phyloP scores from a whole-genome alignment of 2,888 invertebrate genomes.

The Trypoxylon attenuatum region DNA sequence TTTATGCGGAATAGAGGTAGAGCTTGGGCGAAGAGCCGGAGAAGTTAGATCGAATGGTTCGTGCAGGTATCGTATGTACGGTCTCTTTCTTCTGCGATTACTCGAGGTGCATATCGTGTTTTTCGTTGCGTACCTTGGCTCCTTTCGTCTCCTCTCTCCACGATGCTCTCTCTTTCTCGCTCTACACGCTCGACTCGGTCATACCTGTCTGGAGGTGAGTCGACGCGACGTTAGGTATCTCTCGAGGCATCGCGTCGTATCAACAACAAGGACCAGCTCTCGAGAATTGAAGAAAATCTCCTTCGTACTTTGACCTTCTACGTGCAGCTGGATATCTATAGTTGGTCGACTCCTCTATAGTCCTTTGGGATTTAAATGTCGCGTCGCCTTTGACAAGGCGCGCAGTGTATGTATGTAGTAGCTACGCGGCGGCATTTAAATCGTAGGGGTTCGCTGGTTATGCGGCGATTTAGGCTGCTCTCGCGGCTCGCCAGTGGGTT shows the following conservation, averaged over 20 bases:
- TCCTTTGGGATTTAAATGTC: constrained; percentile 22
- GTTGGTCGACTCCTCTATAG: no score
- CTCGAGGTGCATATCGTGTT: background rate
- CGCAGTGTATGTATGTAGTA: no score
- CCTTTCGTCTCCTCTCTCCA: constrained; percentile 3
- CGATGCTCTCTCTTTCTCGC: constrained; percentile 11
- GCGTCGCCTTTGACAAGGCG: constrained; percentile 16
- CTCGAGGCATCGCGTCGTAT: background rate
- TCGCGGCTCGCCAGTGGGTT: background rate
- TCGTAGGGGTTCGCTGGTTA: background rate
- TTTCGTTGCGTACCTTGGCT: background rate
- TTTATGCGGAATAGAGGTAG: background rate
- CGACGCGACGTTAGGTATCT: background rate
- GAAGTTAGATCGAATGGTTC: background rate
- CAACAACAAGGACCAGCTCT: background rate
- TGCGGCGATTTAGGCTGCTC: background rate
- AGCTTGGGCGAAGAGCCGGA: no score
- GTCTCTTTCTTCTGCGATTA: background rate
- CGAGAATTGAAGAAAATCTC: background rate
- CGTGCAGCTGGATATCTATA: no score
- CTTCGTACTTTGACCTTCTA: background rate
- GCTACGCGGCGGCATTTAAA: constrained; percentile 1
- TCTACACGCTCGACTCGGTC: background rate
- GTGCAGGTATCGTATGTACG: background rate
- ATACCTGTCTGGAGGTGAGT: constrained; percentile 49